These are phyloP conservation scores for Peucedramus taeniatus DNA, from an alignment of 2,113 vertebrate species.

Conservation along the genomic window DNA sequence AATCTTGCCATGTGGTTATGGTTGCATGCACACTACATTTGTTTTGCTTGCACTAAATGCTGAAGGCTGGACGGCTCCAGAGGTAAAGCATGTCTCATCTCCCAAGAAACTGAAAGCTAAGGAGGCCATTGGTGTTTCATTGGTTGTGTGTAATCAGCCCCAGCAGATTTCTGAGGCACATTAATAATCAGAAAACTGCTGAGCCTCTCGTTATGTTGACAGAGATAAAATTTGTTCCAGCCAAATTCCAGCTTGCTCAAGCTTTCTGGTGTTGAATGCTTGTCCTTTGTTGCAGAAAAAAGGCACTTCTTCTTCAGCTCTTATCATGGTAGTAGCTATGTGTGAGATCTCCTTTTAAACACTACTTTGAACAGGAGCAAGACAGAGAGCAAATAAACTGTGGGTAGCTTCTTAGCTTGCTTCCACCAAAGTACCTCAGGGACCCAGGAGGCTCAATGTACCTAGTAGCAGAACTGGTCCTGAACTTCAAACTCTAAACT, in stretches of 20 bases:
- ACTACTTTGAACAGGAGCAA: not conserved
- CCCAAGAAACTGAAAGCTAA: slow-evolving; percentile 7
- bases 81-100: not conserved
- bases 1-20: not conserved
- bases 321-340: not conserved
- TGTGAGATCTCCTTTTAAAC: not conserved
- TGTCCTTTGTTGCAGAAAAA: slow-evolving; percentile 26
- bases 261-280: not conserved
- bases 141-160: slow-evolving; percentile 19
- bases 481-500: not conserved
- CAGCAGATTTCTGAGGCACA: slow-evolving; percentile 52
- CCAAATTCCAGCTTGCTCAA: slow-evolving; percentile 1
- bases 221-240: slow-evolving; percentile 30
- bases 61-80: slow-evolving; percentile 9
- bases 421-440: not conserved
- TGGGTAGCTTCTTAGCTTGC: not conserved
- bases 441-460: not conserved
- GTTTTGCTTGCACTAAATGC: not conserved
- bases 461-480: not conserved
- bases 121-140: not conserved
- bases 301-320: not conserved
- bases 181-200: slow-evolving; percentile 62
- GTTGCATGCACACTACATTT: not conserved
- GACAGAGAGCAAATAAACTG: not conserved
- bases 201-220: slow-evolving; percentile 30